Percentiles rank a stretch among this genome's conserved stretches.
phyloP scores from a whole-genome alignment of 2,797 vertebrate species.

The Myotis vivesi region DNA sequence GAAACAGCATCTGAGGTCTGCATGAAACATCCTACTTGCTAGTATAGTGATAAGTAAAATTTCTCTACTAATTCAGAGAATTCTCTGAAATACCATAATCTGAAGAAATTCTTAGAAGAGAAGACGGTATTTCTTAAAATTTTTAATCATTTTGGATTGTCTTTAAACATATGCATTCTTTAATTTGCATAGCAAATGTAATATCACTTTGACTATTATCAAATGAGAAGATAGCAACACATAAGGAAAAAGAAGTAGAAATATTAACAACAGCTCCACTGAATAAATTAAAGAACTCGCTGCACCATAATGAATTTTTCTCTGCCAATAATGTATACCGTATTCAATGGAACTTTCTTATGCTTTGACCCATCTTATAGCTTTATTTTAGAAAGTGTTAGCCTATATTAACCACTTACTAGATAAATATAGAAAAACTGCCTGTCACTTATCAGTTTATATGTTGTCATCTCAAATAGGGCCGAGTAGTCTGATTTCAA shows the following conservation, averaged over 20 bases:
- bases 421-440: conserved; percentile 86
- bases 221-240: conserved; percentile 67
- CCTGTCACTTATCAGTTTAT: conserved; percentile 90
- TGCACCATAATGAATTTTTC: conserved; percentile 44
- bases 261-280: conserved; percentile 37
- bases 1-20: neutral
- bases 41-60: conserved; percentile 32
- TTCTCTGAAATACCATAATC: conserved; percentile 29
- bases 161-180: neutral
- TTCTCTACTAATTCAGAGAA: conserved; percentile 36
- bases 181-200: conserved; percentile 7
- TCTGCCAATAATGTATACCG: conserved; percentile 67
- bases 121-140: neutral
- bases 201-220: conserved; percentile 1
- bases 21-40: neutral
- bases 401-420: conserved; percentile 82
- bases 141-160: neutral
- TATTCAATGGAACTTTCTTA: conserved; percentile 79
- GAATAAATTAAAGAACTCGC: conserved; percentile 46
- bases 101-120: neutral
- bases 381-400: conserved; percentile 81
- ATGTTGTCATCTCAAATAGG: conserved; percentile 90
- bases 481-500: conserved; percentile 94
- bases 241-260: conserved; percentile 24
- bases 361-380: conserved; percentile 66